Base-by-base conservation (phyloP, 2,888 invertebrate species). In the Acrobeloides nanus region DNA sequence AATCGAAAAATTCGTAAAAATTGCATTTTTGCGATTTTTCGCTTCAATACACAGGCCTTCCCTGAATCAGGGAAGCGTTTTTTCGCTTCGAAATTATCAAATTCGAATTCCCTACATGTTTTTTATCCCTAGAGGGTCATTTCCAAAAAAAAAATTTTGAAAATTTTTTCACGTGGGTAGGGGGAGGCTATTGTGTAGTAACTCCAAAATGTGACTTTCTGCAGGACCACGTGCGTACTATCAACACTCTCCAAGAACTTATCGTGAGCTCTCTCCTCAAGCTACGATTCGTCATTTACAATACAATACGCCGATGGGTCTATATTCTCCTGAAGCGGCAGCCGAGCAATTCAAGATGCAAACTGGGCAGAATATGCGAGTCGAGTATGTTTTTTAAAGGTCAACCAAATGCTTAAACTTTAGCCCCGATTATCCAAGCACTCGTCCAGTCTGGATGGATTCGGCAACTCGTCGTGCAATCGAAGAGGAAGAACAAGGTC, bases 231-330 rank as follows among this genome's bases (percentile, higher is more conserved):
- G 34, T 10, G 37, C 39, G 21, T 41, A 39, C 52, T 54, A 53
- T 38, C 53, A 32, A 10, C 47, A 47, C 21, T n/a, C n/a, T n/a
- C 46, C 56, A 4, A 48, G 66, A 3, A 57, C 54, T 15, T 53
- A 59, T 8, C 46, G 60, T 12, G 66, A 67, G 26, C 54, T 67
- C 27, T 67, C 66, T 8, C 66, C 66, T 17, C 35, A 33, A 23
- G 57, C 44, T 34, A 37, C 38, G 2, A 39, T 64, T 31, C 48
- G 50, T 17, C 68, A 70, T 46, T 49, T 66, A 27, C 71, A 71
- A 48, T 71, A 71, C 59, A 71, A 71, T 54, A 66, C 70, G 3
- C 70, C 71, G 21, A 56, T 64, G 52, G 57, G 56, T 33, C 52
- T 71, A 27, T 71, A 71, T 49, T 71, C 71, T 7, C 45, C 57